Percentiles rank a stretch among this genome's conserved stretches.
These are phyloP conservation scores for Meliscaeva auricollis DNA, from an alignment of 2,888 invertebrate genomes.

Conservation along the genomic window DNA sequence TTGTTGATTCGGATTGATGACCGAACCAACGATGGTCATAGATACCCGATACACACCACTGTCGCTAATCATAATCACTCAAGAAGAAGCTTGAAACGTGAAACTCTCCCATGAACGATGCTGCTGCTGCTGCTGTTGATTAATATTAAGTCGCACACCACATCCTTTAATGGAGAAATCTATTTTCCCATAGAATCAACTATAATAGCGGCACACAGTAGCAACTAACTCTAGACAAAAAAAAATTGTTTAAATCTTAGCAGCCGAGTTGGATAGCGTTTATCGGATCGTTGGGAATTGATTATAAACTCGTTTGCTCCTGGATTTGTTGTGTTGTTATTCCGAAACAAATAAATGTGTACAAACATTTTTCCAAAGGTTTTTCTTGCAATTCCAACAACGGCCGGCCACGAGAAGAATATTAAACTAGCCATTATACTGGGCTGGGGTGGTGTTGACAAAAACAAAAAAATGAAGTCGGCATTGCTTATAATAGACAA, in stretches of 20 bases:
- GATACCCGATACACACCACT: constrained; percentile 29
- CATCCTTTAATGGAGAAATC: constrained; percentile 71
- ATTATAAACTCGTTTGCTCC: constrained; percentile 70
- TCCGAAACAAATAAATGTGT: constrained; percentile 66
- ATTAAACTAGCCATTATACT: constrained; percentile 52
- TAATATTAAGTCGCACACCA: constrained; percentile 57
- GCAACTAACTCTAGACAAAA: background rate
- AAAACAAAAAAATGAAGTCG: constrained; percentile 39
- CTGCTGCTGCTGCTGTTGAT: constrained; percentile 49
- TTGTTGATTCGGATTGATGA: constrained; percentile 66
- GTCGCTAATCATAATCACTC: constrained; percentile 74
- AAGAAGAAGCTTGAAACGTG: constrained; percentile 28
- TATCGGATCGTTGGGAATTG: constrained; percentile 40
- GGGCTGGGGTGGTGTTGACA: constrained; percentile 28
- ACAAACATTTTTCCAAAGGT: constrained; percentile 68
- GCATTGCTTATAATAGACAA: constrained; percentile 22
- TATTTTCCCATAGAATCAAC: constrained; percentile 76
- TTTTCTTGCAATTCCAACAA: constrained; percentile 60
- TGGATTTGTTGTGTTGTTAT: constrained; percentile 54
- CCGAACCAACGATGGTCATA: constrained; percentile 62
- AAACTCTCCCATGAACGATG: constrained; percentile 53
- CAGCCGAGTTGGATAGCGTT: constrained; percentile 26
- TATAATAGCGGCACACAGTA: constrained; percentile 32
- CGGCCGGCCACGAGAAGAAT: constrained; percentile 60
- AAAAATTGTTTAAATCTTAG: constrained; percentile 63